Evolutionary conservation across 2,797 vertebrate genomes (phyloP), one percentile per base, ranked within the genome.

Genomic region (Sylvia borin): DNA sequence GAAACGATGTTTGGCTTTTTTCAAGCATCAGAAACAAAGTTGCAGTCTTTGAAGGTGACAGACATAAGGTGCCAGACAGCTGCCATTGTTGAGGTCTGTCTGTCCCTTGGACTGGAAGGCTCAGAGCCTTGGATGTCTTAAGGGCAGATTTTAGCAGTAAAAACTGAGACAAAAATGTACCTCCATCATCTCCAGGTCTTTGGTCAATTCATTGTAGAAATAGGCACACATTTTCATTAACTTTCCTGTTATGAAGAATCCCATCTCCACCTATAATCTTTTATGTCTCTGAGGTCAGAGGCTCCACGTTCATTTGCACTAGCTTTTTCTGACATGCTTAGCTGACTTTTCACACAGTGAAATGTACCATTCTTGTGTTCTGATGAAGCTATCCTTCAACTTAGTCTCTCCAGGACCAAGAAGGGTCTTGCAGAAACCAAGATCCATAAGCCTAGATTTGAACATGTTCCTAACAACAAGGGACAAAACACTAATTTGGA

Each of bases 141-240:
- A 76, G 15, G 26, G 22, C 10, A 90, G 38, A 61, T 38, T 22
- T 87, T n/a, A 55, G 3, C 10, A 57, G 25, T 15, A 25, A 50
- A 74, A 66, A 36, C 9, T 16, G 27, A 54, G 53, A n/a, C 8
- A 77, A 85, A 70, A 40, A 24, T 5, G 2, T 27, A 25, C 29
- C 4, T 48, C 25, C 0, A 2, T 4, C 25, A 36, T 26, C 29
- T 53, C 25, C n/a, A 22, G 4, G 5, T 54, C 22, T 83, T 57
- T 81, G 48, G 7, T 36, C 29, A 40, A 8, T 26, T 32, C 1
- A 9, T 57, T 48, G 31, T 4, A 61, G 22, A 58, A 90, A 68
- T 0, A 5, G 19, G 5, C 3, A 13, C 16, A 53, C 11, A 11
- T 62, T 77, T 77, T 45, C 3, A 3, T 77, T 57, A 57, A 4